A percentile compares a stretch with the other conserved stretches of the same genome.
phyloP scores from a whole-genome alignment of 2,797 vertebrate genomes.

The Dicrostonyx torquatus region DNA sequence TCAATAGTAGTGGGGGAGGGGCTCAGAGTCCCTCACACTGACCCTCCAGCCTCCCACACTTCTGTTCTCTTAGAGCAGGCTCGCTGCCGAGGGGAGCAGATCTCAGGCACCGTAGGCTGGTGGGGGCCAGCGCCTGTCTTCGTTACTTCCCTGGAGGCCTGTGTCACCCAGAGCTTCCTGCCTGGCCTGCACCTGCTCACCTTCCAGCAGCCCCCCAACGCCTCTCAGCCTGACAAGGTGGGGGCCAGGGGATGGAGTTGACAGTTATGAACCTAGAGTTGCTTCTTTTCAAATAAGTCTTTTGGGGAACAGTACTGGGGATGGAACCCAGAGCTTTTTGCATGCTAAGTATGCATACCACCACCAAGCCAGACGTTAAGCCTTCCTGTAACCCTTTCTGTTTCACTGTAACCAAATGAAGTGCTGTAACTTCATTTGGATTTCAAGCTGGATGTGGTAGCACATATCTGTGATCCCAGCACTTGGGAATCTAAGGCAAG shows the following conservation, averaged over 20 bases:
- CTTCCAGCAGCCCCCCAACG: constrained; percentile 95
- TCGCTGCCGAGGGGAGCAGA: constrained; percentile 95
- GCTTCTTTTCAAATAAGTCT: background rate
- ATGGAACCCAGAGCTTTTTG: background rate
- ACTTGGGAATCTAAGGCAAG: background rate
- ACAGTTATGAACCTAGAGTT: background rate
- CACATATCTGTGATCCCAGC: background rate
- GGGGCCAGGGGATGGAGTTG: constrained; percentile 35
- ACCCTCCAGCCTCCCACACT: accelerated
- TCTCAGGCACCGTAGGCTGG: constrained; percentile 96
- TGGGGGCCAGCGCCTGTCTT: constrained; percentile 95
- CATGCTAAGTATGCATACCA: background rate
- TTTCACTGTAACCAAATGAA: too few relatives aligned
- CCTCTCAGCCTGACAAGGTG: constrained; percentile 97
- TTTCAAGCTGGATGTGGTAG: background rate
- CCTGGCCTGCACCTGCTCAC: constrained; percentile 96
- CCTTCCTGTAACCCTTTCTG: too few relatives aligned
- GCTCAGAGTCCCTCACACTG: accelerated
- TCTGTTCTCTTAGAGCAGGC: constrained; percentile 89
- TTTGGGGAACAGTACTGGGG: background rate
- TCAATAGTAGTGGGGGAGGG: background rate
- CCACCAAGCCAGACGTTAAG: background rate
- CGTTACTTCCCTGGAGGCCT: constrained; percentile 92
- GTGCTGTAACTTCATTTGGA: background rate
- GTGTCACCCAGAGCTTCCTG: constrained; percentile 94